Percentiles rank a stretch among this genome's conserved stretches.
phyloP scores from a whole-genome alignment of 2,888 invertebrate species.

The Oasisia sp. region DNA sequence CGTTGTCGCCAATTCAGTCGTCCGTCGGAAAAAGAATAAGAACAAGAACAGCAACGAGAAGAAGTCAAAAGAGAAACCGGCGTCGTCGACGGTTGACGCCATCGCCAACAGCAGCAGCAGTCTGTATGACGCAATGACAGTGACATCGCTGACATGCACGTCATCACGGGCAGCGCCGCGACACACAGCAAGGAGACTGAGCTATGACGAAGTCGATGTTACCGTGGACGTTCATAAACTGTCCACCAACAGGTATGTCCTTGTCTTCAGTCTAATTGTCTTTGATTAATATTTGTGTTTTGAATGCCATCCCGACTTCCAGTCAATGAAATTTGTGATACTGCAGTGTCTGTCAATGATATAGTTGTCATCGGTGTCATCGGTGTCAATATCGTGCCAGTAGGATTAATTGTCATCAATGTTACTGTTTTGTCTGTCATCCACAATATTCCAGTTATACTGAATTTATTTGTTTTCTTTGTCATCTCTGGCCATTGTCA shows the following conservation, averaged over 20 bases:
- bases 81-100: not conserved
- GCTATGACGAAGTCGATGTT: not conserved
- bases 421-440: too few relatives aligned
- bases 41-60: constrained; percentile 26
- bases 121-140: not conserved
- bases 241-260: not conserved
- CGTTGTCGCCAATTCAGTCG: not conserved
- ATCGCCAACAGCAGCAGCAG: not conserved
- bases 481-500: too few relatives aligned
- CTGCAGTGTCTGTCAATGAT: not conserved
- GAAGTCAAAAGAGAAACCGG: not conserved
- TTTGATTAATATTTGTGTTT: not conserved
- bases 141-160: not conserved
- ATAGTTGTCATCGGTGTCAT: not conserved
- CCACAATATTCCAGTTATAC: too few relatives aligned
- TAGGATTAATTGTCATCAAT: too few relatives aligned
- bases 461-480: too few relatives aligned
- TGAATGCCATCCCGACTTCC: not conserved
- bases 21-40: constrained; percentile 19
- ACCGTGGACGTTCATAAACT: not conserved
- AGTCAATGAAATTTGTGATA: too few relatives aligned
- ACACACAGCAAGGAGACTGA: not conserved
- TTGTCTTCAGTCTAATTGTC: not conserved
- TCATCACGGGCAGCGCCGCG: not conserved
- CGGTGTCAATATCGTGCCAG: not conserved